phyloP scores from a whole-genome alignment of 2,797 vertebrate genomes.

The Holocentrus rufus region DNA sequence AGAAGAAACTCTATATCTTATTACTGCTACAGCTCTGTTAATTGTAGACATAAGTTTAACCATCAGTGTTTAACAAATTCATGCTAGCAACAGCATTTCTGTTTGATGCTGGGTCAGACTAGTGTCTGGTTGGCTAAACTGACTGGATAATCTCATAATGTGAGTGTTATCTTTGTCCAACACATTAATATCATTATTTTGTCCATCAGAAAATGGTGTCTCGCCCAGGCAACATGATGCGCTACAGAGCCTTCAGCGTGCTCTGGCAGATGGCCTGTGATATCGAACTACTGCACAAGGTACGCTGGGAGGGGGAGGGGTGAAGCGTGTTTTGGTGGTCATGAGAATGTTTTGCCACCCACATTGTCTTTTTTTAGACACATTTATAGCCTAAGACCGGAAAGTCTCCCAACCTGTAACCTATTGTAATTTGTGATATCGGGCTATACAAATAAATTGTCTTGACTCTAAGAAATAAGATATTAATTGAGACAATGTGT shows the following conservation, averaged over 20 bases:
- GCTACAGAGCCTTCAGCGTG: slow-evolving; percentile 85
- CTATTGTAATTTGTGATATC: no score
- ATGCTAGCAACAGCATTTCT: neutral
- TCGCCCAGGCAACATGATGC: slow-evolving; percentile 72
- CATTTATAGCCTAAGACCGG: neutral
- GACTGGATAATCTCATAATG: neutral
- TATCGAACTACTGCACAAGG: slow-evolving; percentile 89
- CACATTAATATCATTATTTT: slow-evolving; percentile 41
- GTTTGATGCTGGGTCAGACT: neutral
- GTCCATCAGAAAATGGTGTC: slow-evolving; percentile 83
- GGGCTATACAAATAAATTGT: no score
- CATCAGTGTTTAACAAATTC: no score
- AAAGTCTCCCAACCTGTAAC: neutral
- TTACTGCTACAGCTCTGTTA: no score
- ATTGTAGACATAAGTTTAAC: no score
- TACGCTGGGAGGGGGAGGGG: slow-evolving; percentile 52
- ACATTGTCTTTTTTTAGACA: no score
- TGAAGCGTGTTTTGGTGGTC: neutral
- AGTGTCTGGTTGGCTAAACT: neutral
- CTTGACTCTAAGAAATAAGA: neutral
- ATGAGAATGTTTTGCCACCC: neutral
- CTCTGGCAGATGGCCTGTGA: slow-evolving; percentile 91
- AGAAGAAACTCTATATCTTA: no score
- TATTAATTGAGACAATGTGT: neutral
- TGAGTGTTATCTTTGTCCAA: slow-evolving; percentile 10